Conservation (phyloP, 2,797 vertebrate genomes). For the Lemur catta region DNA sequence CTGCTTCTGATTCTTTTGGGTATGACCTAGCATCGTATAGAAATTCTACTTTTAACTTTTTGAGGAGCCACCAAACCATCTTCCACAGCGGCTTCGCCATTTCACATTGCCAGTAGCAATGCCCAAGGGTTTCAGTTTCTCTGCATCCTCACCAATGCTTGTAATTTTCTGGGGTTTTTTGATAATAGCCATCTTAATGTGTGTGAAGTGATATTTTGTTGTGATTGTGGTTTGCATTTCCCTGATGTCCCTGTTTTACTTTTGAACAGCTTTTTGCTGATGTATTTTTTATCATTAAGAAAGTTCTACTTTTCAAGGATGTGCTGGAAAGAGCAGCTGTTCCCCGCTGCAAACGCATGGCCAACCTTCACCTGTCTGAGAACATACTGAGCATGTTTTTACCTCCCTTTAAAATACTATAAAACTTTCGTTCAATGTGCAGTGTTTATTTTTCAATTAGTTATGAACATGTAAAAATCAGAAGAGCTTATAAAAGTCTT, state of each 20-base stretch:
- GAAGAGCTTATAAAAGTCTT: background rate
- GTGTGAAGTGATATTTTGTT: background rate
- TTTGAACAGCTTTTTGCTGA: background rate
- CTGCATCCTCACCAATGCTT: background rate
- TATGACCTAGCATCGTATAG: background rate
- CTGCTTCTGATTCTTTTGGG: background rate
- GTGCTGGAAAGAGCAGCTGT: background rate
- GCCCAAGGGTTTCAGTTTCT: background rate
- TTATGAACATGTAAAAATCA: constrained; percentile 7
- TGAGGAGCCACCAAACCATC: background rate
- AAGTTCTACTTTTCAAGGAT: background rate
- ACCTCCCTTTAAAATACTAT: constrained; percentile 9
- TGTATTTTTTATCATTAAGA: background rate
- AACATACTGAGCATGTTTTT: background rate
- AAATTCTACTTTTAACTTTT: background rate
- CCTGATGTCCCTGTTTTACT: background rate
- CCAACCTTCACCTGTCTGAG: background rate
- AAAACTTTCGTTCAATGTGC: background rate
- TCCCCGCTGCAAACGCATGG: background rate
- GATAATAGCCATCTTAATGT: background rate
- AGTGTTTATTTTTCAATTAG: constrained; percentile 28
- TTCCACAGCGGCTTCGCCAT: background rate
- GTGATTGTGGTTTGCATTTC: background rate
- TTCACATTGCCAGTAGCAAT: background rate
- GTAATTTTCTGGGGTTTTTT: background rate